Percentiles rank a stretch among this genome's conserved stretches.
Conservation (phyloP, 2,888 invertebrate species). For the Drosophila meridiana region DNA sequence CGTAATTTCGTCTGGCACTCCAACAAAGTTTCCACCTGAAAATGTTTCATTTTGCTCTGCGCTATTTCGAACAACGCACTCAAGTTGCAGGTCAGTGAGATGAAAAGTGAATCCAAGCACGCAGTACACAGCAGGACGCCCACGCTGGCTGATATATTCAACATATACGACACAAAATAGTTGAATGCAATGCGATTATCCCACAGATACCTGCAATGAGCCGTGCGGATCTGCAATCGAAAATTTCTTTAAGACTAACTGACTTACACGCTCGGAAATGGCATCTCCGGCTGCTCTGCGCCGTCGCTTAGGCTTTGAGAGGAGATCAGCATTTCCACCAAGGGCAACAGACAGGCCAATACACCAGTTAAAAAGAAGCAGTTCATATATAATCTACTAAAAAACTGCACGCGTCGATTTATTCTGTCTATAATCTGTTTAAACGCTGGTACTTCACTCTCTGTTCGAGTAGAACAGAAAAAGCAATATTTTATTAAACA, state of each 20-base stretch:
- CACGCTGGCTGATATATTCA: constrained; percentile 41
- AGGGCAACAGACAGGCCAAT: constrained; percentile 29
- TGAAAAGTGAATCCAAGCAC: constrained; percentile 46
- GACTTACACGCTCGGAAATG: constrained; percentile 47
- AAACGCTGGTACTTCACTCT: background rate
- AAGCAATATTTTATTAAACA: too few relatives aligned
- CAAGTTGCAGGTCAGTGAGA: constrained; percentile 33
- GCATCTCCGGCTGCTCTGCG: constrained; percentile 6
- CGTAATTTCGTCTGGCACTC: constrained; percentile 10
- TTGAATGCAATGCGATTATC: constrained; percentile 24
- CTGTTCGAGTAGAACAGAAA: background rate
- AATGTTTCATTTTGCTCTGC: constrained; percentile 38
- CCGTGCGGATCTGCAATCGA: background rate
- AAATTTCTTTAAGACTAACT: background rate
- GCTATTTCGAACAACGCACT: constrained; percentile 21
- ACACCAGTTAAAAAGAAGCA: constrained; percentile 20
- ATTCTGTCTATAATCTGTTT: constrained; percentile 11
- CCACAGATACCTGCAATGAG: constrained; percentile 46
- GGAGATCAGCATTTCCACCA: constrained; percentile 8
- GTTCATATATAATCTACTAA: constrained; percentile 28
- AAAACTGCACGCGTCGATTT: constrained; percentile 34
- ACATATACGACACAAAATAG: constrained; percentile 47
- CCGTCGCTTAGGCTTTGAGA: constrained; percentile 2
- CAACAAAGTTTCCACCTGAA: constrained; percentile 5
- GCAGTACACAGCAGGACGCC: constrained; percentile 34